Percentiles rank a stretch among this genome's conserved stretches.
Evolutionary conservation across 2,888 invertebrate species (phyloP).

Genomic region (Trichogramma dendrolimi): DNA sequence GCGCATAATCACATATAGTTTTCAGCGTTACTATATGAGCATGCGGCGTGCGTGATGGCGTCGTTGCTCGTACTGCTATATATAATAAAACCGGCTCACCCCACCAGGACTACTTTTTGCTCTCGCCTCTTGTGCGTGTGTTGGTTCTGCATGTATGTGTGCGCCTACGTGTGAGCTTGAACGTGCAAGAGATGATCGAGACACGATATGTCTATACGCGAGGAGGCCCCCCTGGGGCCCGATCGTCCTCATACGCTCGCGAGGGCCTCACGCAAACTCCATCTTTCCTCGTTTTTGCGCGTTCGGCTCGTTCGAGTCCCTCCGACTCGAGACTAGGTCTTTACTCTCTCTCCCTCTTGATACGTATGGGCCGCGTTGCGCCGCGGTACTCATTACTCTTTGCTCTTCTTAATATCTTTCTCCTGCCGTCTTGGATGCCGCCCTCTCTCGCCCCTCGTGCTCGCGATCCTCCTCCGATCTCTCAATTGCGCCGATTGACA

Average conservation of each 20-base stretch:
- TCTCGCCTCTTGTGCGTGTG: too few species aligned
- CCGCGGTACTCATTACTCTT: background rate
- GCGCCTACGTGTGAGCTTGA: background rate
- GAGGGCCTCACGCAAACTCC: constrained; percentile 5
- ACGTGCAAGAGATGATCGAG: constrained; percentile 5
- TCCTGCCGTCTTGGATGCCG: too few species aligned
- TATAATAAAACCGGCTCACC: constrained; percentile 48
- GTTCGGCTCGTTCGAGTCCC: constrained; percentile 1
- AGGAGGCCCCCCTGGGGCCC: constrained; percentile 16
- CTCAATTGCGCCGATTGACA: too few species aligned
- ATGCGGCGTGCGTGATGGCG: constrained; percentile 44
- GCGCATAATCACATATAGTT: constrained; percentile 45
- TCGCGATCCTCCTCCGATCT: too few species aligned
- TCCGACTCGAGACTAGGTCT: background rate
- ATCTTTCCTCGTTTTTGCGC: constrained; percentile 9
- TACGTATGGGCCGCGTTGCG: background rate
- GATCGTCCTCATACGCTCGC: constrained; percentile 24
- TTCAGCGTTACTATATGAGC: constrained; percentile 30
- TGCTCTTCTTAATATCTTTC: background rate
- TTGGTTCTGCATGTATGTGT: too few species aligned
- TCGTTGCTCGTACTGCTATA: constrained; percentile 34
- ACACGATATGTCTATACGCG: constrained; percentile 4
- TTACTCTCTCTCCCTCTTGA: constrained; percentile 13
- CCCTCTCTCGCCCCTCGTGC: too few species aligned
- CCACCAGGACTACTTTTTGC: constrained; percentile 32